Evolutionary conservation across 2,888 invertebrate species (phyloP).

Genomic region (Zootermopsis nevadensis): DNA sequence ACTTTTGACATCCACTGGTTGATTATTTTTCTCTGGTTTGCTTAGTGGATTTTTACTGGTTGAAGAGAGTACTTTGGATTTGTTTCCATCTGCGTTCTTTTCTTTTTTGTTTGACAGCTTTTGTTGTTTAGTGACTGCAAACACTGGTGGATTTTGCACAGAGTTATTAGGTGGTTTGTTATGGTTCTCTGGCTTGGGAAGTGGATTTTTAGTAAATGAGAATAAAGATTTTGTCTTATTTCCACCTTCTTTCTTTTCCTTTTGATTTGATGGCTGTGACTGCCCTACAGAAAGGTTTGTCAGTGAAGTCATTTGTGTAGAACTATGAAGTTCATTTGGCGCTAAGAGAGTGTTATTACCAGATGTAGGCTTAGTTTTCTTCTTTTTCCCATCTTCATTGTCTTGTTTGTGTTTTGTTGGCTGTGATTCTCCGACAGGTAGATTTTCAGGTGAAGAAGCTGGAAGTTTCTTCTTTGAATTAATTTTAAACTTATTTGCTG

Average conservation of each 20-base stretch:
- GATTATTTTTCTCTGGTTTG: neutral
- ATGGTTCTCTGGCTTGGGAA: too few species aligned
- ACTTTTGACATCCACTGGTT: neutral
- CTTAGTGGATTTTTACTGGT: neutral
- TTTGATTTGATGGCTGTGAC: too few species aligned
- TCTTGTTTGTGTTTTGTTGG: neutral
- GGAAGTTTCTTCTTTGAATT: neutral
- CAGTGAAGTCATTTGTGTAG: too few species aligned
- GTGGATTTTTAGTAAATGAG: too few species aligned
- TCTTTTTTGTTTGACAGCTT: neutral
- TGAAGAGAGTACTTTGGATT: neutral
- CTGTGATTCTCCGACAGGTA: neutral
- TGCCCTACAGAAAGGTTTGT: too few species aligned
- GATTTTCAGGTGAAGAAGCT: neutral
- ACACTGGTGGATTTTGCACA: neutral
- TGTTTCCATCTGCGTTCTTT: neutral
- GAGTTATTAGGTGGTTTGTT: too few species aligned
- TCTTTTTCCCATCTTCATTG: neutral
- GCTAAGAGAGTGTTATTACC: neutral
- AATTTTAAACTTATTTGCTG: too few species aligned
- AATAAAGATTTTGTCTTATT: too few species aligned
- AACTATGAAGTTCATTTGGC: too few species aligned
- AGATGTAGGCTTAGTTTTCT: neutral
- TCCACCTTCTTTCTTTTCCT: too few species aligned
- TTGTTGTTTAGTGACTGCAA: neutral